A percentile compares a stretch with the other conserved stretches of the same genome.
These are phyloP conservation scores for Bruchidius siliquastri DNA, from an alignment of 2,888 invertebrate genomes.

Conservation along the genomic window DNA sequence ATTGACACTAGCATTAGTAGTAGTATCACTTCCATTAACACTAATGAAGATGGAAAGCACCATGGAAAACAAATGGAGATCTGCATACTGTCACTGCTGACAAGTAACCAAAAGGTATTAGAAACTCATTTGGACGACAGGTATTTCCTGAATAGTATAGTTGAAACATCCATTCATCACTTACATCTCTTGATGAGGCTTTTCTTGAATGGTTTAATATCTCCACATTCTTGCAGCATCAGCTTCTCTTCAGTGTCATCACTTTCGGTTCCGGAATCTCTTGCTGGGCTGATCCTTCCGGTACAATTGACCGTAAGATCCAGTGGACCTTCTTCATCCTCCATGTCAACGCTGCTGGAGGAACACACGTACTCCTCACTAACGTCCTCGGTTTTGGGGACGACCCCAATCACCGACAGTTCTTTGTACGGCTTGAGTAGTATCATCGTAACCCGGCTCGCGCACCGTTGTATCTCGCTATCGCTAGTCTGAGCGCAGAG, in stretches of 20 bases:
- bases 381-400: slow-evolving; percentile 24
- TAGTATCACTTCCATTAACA: no score
- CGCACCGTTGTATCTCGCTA: neutral
- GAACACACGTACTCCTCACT: slow-evolving; percentile 16
- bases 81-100: no score
- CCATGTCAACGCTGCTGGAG: slow-evolving; percentile 25
- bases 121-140: no score
- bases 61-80: no score
- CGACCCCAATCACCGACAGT: slow-evolving; percentile 21
- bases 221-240: slow-evolving; percentile 52
- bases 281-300: slow-evolving; percentile 50
- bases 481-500: neutral
- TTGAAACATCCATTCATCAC: slow-evolving; percentile 44
- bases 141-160: neutral
- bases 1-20: no score
- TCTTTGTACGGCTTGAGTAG: slow-evolving; percentile 30
- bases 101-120: no score
- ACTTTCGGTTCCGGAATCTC: slow-evolving; percentile 71
- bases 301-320: slow-evolving; percentile 66
- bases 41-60: no score
- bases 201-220: slow-evolving; percentile 76
- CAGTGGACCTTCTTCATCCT: slow-evolving; percentile 57
- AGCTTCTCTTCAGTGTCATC: slow-evolving; percentile 67
- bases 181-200: slow-evolving; percentile 92
- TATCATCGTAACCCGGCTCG: slow-evolving; percentile 19